Evolutionary conservation across 2,113 vertebrate species (phyloP), one percentile per base, ranked within the genome.

Genomic region (Nanger granti): DNA sequence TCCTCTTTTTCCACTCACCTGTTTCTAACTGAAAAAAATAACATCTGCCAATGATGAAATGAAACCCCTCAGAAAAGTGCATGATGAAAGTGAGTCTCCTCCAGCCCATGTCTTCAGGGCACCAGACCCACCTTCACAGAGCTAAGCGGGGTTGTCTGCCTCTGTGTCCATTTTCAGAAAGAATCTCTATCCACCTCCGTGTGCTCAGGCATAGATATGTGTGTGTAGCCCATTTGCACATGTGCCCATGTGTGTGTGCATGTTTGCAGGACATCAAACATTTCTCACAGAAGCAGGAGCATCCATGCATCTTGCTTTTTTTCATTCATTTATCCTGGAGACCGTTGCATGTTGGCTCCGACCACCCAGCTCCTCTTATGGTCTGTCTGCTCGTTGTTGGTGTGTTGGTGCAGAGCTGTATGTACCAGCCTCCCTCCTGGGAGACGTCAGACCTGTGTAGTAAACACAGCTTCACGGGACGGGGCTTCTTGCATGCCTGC

Each of bases 391-490:
- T 20, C 2, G 2, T 18, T 55, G 29, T 55, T 5, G 26, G n/a
- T 34, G 0, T 8, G 4, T 2, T 18, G n/a, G 84, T 6, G 7
- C n/a, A 18, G 1, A 34, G 66, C 29, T 49, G 14, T 31, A 1
- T 8, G 29, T 4, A 9, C 17, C n/a, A 7, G 13, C 60, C 17
- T 60, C 7, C 18, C 73, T 41, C 13, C 52, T 1, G 4, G 24
- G 5, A 13, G n/a, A 31, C 8, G 1, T 4, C 3, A 41, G n/a
- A 52, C 57, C 9, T 0, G 1, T 8, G 2, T 8, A 14, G 73
- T 44, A 8, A 79, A n/a, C 47, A 57, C 44, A 55, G 17, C 73
- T 62, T 7, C 3, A 1, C 1, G 17, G 11, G n/a, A 10, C 24
- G 4, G 29, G 1, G 2, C 73, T n/a, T 26, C 62, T 26, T 7